Percentiles rank a stretch among this genome's conserved stretches.
These are phyloP conservation scores for Petrocephalus sullivani DNA, from an alignment of 2,797 vertebrate species.

Conservation along the genomic window DNA sequence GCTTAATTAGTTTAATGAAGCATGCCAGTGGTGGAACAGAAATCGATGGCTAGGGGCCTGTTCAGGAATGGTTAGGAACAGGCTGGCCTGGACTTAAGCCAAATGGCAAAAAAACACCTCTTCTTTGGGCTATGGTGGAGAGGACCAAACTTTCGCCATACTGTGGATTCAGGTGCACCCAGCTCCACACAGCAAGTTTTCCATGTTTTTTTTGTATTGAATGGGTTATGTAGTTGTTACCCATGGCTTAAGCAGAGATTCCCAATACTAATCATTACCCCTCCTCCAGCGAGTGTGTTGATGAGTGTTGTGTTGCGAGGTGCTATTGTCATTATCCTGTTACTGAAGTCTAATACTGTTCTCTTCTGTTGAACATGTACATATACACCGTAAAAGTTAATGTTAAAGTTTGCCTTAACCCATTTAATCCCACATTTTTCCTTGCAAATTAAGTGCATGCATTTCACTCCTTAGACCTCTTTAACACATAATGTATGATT, in stretches of 20 bases:
- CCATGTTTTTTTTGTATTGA: conserved; percentile 25
- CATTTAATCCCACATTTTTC: no score
- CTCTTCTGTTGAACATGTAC: conserved; percentile 53
- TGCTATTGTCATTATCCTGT: conserved; percentile 14
- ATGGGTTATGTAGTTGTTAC: conserved; percentile 17
- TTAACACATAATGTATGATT: background rate
- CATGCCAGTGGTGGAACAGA: background rate
- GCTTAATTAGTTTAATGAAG: background rate
- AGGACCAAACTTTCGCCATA: background rate
- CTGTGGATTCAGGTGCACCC: background rate
- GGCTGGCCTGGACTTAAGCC: background rate
- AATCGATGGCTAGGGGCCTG: background rate
- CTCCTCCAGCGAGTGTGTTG: conserved; percentile 35
- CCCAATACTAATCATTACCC: conserved; percentile 21
- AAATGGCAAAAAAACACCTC: background rate
- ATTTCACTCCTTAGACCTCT: no score
- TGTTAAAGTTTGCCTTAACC: background rate
- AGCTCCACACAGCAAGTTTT: background rate
- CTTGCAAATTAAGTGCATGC: no score
- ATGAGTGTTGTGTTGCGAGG: conserved; percentile 32
- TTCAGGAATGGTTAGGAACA: background rate
- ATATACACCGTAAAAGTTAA: conserved; percentile 23
- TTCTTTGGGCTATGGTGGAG: background rate
- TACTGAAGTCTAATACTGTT: conserved; percentile 19
- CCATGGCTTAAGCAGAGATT: conserved; percentile 29